phyloP scores from a whole-genome alignment of 1,140 invertebrate species.

The Sipha flava region DNA sequence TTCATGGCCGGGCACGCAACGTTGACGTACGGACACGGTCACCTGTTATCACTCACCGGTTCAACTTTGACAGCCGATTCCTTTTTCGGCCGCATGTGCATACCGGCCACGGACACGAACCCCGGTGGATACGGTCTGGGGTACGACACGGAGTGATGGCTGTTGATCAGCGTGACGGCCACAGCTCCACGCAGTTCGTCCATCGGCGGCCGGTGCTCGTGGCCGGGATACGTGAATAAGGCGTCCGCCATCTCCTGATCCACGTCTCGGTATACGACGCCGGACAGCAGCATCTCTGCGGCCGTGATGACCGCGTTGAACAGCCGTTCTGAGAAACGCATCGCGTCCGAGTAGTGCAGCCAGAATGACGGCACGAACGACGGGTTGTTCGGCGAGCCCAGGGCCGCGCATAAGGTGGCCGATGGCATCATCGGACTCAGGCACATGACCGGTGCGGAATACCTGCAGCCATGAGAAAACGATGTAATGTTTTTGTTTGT shows the following conservation, averaged over 20 bases:
- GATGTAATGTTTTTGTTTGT: too few relatives aligned
- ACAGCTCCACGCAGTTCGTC: slow-evolving; percentile 36
- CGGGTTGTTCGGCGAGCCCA: background rate
- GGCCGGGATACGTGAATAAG: background rate
- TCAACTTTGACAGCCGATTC: background rate
- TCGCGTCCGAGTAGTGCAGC: background rate
- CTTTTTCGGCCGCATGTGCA: slow-evolving; percentile 44
- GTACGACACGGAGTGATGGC: slow-evolving; percentile 48
- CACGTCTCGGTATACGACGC: background rate
- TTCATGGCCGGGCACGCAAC: too few relatives aligned
- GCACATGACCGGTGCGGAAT: background rate
- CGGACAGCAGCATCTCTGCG: background rate
- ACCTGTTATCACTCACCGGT: background rate
- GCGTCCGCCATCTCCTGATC: background rate
- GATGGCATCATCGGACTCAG: background rate
- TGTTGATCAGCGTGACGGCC: slow-evolving; percentile 50
- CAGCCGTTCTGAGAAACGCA: background rate
- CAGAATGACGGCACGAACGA: background rate
- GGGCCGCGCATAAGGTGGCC: background rate
- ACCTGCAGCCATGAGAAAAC: background rate
- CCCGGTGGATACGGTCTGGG: slow-evolving; percentile 46
- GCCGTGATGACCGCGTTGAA: background rate
- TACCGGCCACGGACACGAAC: slow-evolving; percentile 52
- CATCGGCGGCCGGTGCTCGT: background rate
- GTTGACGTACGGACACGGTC: too few relatives aligned